Percentiles rank a stretch among this genome's conserved stretches.
phyloP scores from a whole-genome alignment of 23 tunicate species.

The Trididemnum nubilum region DNA sequence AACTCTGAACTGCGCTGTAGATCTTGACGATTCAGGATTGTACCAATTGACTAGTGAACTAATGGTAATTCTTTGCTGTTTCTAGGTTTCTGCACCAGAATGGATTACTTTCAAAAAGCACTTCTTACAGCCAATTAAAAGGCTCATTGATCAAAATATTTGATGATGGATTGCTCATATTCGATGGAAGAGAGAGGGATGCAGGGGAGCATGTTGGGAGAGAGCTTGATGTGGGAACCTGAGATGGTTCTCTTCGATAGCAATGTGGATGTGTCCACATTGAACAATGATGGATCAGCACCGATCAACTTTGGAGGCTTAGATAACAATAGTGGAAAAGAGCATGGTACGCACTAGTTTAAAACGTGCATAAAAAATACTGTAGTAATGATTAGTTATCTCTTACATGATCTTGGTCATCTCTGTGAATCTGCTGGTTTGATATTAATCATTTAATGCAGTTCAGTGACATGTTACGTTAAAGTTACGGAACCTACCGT shows the following conservation, averaged over 20 bases:
- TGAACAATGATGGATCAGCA: not conserved
- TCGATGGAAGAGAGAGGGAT: conserved; percentile 30
- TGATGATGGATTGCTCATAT: conserved; percentile 36
- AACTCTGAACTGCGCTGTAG: too few species aligned
- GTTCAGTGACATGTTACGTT: too few species aligned
- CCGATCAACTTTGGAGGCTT: not conserved
- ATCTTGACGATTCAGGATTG: too few species aligned
- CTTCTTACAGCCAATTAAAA: conserved; percentile 34
- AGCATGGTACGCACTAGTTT: not conserved
- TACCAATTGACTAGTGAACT: too few species aligned
- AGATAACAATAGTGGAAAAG: not conserved
- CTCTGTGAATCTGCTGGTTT: too few species aligned
- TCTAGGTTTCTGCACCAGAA: conserved; percentile 56
- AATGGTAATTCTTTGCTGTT: not conserved
- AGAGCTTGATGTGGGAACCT: conserved; percentile 35
- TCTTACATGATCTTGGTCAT: too few species aligned
- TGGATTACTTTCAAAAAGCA: conserved; percentile 32
- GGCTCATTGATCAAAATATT: conserved; percentile 34
- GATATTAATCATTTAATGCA: too few species aligned
- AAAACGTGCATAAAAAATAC: too few species aligned
- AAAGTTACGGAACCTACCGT: too few species aligned
- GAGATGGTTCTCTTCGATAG: not conserved
- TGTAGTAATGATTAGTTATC: too few species aligned
- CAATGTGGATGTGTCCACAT: conserved; percentile 1
- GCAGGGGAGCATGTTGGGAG: conserved; percentile 59